Base-by-base conservation (phyloP, 2,113 vertebrate species). In the Hippocampus zosterae region DNA sequence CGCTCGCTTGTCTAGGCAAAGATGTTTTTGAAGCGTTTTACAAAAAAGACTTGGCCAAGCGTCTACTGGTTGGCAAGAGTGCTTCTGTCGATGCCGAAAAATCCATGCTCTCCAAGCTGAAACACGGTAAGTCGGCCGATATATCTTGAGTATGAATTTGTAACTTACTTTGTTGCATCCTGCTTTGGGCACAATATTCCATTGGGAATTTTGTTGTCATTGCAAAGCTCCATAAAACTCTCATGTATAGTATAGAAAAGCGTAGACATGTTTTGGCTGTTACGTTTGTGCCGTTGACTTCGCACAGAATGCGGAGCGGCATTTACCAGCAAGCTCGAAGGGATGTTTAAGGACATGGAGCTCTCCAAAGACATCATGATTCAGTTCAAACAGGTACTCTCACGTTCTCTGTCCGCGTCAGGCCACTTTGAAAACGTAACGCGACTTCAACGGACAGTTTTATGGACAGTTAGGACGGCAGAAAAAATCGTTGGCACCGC, bases 271-370 rank as follows among this genome's bases (percentile, higher is more conserved):
- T 41, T 71, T 9, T 55, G 62, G 8, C 11, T 67, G 44, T 77
- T 23, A 70, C 18, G 25, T 69, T n/a, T 65, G 61, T 77, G 50
- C 23, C 67, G 72, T 70, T 78, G 23, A 73, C 53, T 81, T 75
- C 69, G 44, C 79, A n/a, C 75, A 98, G 97, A 99, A 94, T 98
- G 97, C 69, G 97, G 97, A 70, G 96, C 96, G 79, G 97, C 97
- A 41, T 99, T 99, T 83, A 99, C 97, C 82, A 98, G 96, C 87
- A 99, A 99, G 90, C 94, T 99, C 71, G 97, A 99, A 92, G 97
- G 97, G 83, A 99, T 98, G 97, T 99, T 99, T 88, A 98, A 98
- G 87, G 97, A 99, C 88, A 99, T 99, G 97, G 97, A 99, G 68
- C 93, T 99, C 84, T 99, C 97, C 68, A 99, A 99, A 93, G 97